These are phyloP conservation scores for Molossus alvarezi DNA, from an alignment of 2,797 vertebrate genomes.

Conservation along the genomic window DNA sequence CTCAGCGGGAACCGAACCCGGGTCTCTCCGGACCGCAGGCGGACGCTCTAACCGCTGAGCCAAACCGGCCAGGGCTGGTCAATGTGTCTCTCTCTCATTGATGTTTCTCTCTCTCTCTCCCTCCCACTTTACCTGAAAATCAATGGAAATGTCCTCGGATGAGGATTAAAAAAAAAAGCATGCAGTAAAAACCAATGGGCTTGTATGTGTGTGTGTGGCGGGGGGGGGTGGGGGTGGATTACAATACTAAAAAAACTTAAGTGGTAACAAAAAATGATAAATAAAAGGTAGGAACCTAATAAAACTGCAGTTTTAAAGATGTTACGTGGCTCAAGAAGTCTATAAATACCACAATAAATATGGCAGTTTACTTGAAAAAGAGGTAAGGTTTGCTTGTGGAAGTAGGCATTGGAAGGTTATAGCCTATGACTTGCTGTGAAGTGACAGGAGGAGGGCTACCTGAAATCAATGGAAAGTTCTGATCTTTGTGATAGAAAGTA, in stretches of 20 bases:
- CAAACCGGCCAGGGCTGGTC: too few relatives aligned
- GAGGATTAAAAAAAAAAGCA: not conserved
- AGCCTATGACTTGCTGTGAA: not conserved
- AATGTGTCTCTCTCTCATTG: too few relatives aligned
- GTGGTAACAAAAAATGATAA: not conserved
- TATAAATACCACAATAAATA: constrained; percentile 1
- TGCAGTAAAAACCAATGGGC: not conserved
- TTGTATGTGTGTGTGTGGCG: not conserved
- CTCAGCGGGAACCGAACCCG: too few relatives aligned
- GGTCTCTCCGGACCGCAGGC: too few relatives aligned
- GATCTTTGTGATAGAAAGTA: not conserved
- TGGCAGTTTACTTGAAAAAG: not conserved
- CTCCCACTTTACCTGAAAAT: too few relatives aligned
- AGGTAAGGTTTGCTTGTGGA: not conserved
- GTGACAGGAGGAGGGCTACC: not conserved
- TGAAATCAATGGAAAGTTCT: not conserved
- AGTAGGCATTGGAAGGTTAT: not conserved
- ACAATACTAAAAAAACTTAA: not conserved
- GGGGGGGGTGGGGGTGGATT: not conserved
- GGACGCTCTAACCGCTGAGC: too few relatives aligned
- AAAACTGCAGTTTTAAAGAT: not conserved
- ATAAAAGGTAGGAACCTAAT: not conserved
- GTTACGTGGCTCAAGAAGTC: not conserved
- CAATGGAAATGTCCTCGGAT: too few relatives aligned
- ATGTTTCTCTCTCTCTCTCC: too few relatives aligned